Evolutionary conservation across 2,797 vertebrate species (phyloP).

Genomic region (Clarias pachynema): DNA sequence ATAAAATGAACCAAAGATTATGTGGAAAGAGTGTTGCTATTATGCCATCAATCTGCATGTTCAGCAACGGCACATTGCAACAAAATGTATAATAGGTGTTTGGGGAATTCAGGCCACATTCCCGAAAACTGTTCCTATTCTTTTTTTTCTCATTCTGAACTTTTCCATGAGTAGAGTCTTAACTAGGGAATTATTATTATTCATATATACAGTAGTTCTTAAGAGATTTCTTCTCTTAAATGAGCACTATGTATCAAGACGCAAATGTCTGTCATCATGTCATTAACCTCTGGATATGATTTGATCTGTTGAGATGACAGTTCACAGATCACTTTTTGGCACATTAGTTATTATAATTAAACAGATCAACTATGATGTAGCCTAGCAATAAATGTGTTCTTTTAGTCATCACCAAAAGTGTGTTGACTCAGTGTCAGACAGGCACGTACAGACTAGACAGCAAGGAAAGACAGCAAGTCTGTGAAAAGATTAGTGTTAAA

Average conservation of each 20-base stretch:
- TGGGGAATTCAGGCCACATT: constrained; percentile 2
- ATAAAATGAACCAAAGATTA: background rate
- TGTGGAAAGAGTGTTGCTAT: background rate
- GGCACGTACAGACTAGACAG: constrained; percentile 28
- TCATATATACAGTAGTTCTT: background rate
- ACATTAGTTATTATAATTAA: constrained; percentile 9
- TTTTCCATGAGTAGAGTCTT: background rate
- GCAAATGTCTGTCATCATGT: background rate
- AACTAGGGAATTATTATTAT: background rate
- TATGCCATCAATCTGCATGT: background rate
- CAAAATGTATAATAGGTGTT: background rate
- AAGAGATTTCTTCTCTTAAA: background rate
- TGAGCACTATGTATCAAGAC: background rate
- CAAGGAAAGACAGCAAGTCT: background rate
- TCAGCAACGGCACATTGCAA: background rate
- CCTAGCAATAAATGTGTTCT: background rate
- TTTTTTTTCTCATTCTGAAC: background rate
- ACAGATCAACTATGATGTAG: background rate
- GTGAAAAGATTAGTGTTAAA: background rate
- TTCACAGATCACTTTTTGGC: background rate
- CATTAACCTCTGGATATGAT: background rate
- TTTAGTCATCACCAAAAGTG: background rate
- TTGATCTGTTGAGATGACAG: background rate
- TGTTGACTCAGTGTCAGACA: constrained; percentile 6
- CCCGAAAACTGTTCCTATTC: background rate